Conservation (phyloP, 2,113 vertebrate species). For the Morone chrysops region DNA sequence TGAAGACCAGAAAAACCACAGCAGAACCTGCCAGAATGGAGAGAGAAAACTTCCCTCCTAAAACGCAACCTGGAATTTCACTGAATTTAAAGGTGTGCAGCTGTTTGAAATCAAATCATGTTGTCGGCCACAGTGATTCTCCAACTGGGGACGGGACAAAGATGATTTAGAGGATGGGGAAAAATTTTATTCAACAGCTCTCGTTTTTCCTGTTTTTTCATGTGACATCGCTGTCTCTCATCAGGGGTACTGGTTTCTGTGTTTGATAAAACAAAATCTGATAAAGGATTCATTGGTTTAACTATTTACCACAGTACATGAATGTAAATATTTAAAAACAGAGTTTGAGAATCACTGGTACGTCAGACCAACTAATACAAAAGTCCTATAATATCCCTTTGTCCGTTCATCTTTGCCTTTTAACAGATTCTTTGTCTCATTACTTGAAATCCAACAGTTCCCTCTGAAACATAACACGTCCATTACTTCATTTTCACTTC, state of each 20-base stretch:
- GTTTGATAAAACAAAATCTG: background rate
- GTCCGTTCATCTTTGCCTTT: background rate
- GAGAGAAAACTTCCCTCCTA: slow-evolving; percentile 69
- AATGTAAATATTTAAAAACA: background rate
- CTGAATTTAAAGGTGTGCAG: slow-evolving; percentile 78
- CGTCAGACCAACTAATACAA: too few species aligned
- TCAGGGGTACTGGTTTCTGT: too few species aligned
- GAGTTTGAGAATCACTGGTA: too few species aligned
- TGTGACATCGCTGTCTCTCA: too few species aligned
- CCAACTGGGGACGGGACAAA: too few species aligned
- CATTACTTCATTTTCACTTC: slow-evolving; percentile 24
- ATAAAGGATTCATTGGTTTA: background rate
- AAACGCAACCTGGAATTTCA: slow-evolving; percentile 66
- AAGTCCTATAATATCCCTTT: background rate
- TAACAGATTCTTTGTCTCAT: background rate
- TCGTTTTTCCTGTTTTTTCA: too few species aligned
- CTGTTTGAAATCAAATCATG: background rate
- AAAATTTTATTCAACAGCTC: too few species aligned
- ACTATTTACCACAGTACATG: background rate
- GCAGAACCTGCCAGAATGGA: slow-evolving; percentile 73
- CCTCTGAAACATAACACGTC: background rate
- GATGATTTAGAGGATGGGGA: too few species aligned
- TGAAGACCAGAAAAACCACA: slow-evolving; percentile 72
- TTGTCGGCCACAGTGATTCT: background rate
- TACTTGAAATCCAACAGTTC: background rate